phyloP scores from a whole-genome alignment of 2,888 invertebrate species.

The Crocallis elinguaria region DNA sequence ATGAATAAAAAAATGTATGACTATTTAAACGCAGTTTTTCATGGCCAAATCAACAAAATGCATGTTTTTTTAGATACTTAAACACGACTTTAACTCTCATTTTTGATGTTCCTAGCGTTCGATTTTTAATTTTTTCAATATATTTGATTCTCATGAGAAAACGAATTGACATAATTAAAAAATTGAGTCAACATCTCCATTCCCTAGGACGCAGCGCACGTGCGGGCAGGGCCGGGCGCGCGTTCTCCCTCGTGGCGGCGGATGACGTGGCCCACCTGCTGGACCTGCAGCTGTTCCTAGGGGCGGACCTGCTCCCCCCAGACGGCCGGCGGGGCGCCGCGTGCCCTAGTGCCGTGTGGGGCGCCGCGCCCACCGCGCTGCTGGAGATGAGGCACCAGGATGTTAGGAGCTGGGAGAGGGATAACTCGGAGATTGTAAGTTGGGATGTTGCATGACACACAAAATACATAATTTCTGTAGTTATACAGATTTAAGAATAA shows the following conservation, averaged over 20 bases:
- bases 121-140: too few species aligned
- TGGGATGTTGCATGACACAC: too few species aligned
- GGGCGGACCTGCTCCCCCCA: constrained; percentile 85
- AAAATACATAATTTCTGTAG: too few species aligned
- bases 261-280: constrained; percentile 97
- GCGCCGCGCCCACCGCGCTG: constrained; percentile 91
- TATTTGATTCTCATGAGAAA: too few species aligned
- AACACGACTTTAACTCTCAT: too few species aligned
- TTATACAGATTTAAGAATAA: too few species aligned
- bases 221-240: constrained; percentile 96
- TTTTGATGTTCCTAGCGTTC: not conserved
- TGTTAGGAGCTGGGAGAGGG: constrained; percentile 90
- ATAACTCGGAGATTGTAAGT: constrained; percentile 90
- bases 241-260: constrained; percentile 94
- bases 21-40: too few species aligned
- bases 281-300: constrained; percentile 98
- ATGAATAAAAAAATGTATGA: too few species aligned
- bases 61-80: too few species aligned
- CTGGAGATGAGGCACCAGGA: constrained; percentile 93
- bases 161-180: too few species aligned
- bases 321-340: constrained; percentile 48
- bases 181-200: not conserved
- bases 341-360: constrained; percentile 88
- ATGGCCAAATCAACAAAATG: too few species aligned
- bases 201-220: constrained; percentile 94